phyloP scores from a whole-genome alignment of 1,140 invertebrate genomes.

The Metaphire vulgaris region DNA sequence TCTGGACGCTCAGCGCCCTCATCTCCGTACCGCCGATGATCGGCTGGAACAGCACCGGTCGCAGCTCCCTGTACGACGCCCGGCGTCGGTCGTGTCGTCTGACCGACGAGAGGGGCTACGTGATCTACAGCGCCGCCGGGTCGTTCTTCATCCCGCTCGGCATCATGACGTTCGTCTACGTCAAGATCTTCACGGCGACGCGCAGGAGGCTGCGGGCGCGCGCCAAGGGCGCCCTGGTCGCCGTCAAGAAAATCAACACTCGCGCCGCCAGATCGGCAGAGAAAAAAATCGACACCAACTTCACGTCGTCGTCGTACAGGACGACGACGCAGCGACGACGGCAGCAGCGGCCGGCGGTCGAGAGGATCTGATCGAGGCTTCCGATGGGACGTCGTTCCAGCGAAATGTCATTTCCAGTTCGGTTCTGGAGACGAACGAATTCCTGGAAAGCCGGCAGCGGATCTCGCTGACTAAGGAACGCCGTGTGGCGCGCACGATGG shows the following conservation, averaged over 20 bases:
- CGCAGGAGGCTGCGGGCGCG: slow-evolving; percentile 40
- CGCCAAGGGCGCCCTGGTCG: too few relatives aligned
- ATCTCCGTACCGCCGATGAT: slow-evolving; percentile 92
- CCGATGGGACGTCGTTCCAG: too few relatives aligned
- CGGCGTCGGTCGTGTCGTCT: slow-evolving; percentile 45
- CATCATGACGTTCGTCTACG: slow-evolving; percentile 55
- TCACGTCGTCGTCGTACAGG: too few relatives aligned
- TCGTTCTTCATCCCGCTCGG: slow-evolving; percentile 52
- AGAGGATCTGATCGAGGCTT: too few relatives aligned
- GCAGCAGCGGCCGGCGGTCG: too few relatives aligned
- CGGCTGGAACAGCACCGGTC: slow-evolving; percentile 72
- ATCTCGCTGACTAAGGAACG: slow-evolving; percentile 83
- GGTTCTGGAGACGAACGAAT: too few relatives aligned
- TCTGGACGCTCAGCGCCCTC: slow-evolving; percentile 81
- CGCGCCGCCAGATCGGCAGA: too few relatives aligned
- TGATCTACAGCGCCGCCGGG: slow-evolving; percentile 48
- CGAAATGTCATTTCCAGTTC: too few relatives aligned
- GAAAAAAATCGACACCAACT: too few relatives aligned
- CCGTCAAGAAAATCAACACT: too few relatives aligned
- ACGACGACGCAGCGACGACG: too few relatives aligned
- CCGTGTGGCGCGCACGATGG: slow-evolving; percentile 58
- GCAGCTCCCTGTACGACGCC: slow-evolving; percentile 33
- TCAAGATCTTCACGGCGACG: slow-evolving; percentile 45
- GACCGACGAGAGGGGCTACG: slow-evolving; percentile 53
- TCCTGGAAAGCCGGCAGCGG: slow-evolving; percentile 83